Conservation (phyloP, 2,113 vertebrate genomes). For the Baryphthengus martii region DNA sequence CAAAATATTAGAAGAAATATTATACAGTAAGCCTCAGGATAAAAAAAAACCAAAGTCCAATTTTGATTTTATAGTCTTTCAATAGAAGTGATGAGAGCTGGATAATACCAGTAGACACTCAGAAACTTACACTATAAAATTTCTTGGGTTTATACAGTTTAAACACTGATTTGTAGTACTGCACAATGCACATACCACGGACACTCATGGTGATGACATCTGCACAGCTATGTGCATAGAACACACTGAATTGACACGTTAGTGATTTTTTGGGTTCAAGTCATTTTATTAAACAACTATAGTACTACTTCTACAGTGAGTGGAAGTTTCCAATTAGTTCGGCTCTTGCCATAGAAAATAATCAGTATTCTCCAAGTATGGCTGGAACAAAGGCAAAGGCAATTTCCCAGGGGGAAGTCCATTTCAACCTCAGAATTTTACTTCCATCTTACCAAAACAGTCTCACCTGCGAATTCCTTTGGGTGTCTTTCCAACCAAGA, state of each 20-base stretch:
- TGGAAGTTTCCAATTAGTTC: not conserved
- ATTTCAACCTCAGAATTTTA: not conserved
- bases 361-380: not conserved
- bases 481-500: conserved; percentile 86
- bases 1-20: not conserved
- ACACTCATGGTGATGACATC: not conserved
- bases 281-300: not conserved
- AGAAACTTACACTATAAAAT: not conserved
- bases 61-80: not conserved
- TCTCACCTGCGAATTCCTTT: conserved; percentile 81
- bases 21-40: rapidly evolving
- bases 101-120: not conserved
- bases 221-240: not conserved
- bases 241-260: not conserved
- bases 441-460: not conserved
- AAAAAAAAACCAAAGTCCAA: not conserved
- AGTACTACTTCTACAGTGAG: not conserved
- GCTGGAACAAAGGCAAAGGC: not conserved
- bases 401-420: not conserved
- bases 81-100: not conserved
- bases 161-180: not conserved
- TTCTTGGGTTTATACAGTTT: not conserved
- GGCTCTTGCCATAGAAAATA: not conserved
- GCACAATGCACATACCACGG: not conserved
- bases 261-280: not conserved